Conservation (phyloP, 2,888 invertebrate genomes). For the Metacarcinus magister region DNA sequence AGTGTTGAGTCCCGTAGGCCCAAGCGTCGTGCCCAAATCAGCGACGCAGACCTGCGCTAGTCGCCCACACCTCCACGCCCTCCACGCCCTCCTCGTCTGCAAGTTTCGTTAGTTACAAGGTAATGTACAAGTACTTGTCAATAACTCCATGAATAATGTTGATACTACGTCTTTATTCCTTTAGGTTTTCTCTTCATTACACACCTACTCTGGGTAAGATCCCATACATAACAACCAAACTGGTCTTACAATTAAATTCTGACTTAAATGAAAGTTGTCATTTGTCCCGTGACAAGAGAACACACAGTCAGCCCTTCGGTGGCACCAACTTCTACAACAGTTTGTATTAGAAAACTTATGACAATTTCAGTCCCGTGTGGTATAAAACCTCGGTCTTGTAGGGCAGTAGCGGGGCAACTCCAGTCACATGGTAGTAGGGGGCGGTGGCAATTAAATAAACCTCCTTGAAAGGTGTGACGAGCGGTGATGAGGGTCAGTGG, state of each 20-base stretch:
- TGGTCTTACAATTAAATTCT: not conserved
- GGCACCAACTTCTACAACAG: not conserved
- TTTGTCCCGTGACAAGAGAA: not conserved
- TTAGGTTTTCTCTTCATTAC: not conserved
- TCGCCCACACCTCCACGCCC: conserved; percentile 55
- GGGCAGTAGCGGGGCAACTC: not conserved
- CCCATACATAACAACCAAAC: not conserved
- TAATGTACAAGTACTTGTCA: not conserved
- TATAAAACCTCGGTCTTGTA: not conserved
- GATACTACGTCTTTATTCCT: not conserved
- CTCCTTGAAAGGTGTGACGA: not conserved
- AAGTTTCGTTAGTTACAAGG: not conserved
- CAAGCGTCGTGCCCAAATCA: conserved; percentile 34
- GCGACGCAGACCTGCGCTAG: not conserved
- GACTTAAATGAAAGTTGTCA: not conserved
- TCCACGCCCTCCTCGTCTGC: not conserved
- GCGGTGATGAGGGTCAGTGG: not conserved
- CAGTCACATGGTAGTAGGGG: not conserved
- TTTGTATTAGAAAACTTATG: not conserved
- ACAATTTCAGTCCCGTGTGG: not conserved
- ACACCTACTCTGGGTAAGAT: too few relatives aligned
- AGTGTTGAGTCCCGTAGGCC: conserved; percentile 65
- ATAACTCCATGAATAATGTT: not conserved
- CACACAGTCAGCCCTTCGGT: not conserved
- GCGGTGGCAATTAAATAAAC: not conserved